Conservation (phyloP, 2,888 invertebrate genomes). For the Melanostoma scalare region DNA sequence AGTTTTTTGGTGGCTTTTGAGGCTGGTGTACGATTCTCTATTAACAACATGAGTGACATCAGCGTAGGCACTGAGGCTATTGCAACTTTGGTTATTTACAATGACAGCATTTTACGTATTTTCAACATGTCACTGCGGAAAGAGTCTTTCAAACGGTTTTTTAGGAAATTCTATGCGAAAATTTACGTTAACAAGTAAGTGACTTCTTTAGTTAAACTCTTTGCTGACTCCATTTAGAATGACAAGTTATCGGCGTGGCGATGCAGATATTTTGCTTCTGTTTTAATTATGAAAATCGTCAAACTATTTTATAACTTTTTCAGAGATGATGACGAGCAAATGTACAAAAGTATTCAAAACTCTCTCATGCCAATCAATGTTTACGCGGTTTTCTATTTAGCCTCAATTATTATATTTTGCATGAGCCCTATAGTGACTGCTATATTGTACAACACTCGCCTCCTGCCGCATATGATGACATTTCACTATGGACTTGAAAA, state of each 20-base stretch:
- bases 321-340: constrained; percentile 64
- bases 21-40: constrained; percentile 76
- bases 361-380: constrained; percentile 75
- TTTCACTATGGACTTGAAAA: constrained; percentile 76
- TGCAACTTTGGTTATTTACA: constrained; percentile 75
- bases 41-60: constrained; percentile 73
- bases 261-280: too few relatives aligned
- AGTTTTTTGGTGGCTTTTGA: constrained; percentile 74
- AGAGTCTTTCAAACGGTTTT: constrained; percentile 74
- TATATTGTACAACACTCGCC: too few relatives aligned
- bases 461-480: constrained; percentile 69
- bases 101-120: constrained; percentile 73
- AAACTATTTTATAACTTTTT: background rate
- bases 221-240: too few relatives aligned
- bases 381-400: constrained; percentile 74
- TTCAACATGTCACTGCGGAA: constrained; percentile 74
- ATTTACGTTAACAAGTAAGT: constrained; percentile 75
- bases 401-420: constrained; percentile 74
- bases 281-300: background rate
- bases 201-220: too few relatives aligned
- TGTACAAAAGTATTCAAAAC: constrained; percentile 73
- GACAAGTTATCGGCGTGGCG: too few relatives aligned
- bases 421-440: constrained; percentile 74
- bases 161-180: constrained; percentile 76
- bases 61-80: constrained; percentile 76